Evolutionary conservation across 2,113 vertebrate species (phyloP).

Genomic region (Onychorhynchus coronatus): DNA sequence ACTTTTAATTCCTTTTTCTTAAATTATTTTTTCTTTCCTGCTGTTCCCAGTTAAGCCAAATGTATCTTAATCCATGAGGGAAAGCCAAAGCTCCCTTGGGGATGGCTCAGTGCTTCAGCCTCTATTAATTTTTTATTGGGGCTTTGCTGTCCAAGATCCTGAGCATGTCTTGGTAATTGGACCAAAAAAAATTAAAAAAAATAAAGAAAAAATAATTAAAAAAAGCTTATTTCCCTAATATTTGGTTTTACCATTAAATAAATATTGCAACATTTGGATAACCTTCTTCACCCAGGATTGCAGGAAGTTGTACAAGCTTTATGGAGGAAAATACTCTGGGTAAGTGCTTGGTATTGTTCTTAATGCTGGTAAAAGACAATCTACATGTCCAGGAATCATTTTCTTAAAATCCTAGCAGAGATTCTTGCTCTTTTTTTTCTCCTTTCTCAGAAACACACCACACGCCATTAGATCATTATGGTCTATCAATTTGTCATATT

Average conservation of each 20-base stretch:
- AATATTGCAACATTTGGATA: background rate
- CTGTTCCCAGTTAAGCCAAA: background rate
- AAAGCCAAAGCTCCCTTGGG: background rate
- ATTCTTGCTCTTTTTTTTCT: background rate
- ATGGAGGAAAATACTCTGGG: background rate
- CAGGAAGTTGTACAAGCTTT: background rate
- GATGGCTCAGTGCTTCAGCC: background rate
- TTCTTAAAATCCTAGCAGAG: background rate
- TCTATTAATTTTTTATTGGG: background rate
- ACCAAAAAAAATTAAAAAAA: background rate
- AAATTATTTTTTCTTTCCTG: background rate
- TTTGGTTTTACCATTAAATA: background rate
- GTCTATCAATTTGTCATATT: conserved; percentile 49
- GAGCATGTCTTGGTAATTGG: background rate
- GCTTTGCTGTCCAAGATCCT: background rate
- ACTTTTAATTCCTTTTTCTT: background rate
- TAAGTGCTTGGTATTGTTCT: background rate
- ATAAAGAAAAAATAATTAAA: no score
- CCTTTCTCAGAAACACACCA: background rate
- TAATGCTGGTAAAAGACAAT: background rate
- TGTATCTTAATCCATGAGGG: background rate
- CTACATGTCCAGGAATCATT: background rate
- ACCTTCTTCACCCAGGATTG: background rate
- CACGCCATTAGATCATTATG: conserved; percentile 38
- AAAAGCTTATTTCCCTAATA: background rate